phyloP scores from a whole-genome alignment of 1,140 invertebrate genomes.

The Tribolium castaneum region DNA sequence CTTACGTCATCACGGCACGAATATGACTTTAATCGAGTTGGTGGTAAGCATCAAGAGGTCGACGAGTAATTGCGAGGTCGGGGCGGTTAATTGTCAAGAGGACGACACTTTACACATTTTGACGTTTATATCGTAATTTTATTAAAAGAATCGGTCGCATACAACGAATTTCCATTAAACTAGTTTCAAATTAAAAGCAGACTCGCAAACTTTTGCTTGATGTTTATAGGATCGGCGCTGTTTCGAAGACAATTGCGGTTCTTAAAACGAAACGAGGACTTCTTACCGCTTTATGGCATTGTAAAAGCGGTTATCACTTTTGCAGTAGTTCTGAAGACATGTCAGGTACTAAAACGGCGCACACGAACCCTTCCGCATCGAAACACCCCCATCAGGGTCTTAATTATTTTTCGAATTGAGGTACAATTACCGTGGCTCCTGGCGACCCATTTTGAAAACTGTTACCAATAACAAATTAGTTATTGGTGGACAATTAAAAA shows the following conservation, averaged over 20 bases:
- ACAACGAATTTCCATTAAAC: background rate
- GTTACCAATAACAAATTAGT: too few relatives aligned
- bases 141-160: background rate
- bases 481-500: too few relatives aligned
- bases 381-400: background rate
- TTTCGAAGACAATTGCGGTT: constrained; percentile 8
- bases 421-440: background rate
- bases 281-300: constrained; percentile 14
- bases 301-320: constrained; percentile 30
- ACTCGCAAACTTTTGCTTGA: background rate
- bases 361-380: background rate
- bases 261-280: constrained; percentile 24
- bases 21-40: constrained; percentile 12
- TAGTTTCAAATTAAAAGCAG: background rate
- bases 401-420: background rate
- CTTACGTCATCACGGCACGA: background rate
- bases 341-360: background rate
- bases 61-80: background rate
- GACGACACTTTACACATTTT: background rate
- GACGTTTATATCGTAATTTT: background rate
- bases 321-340: constrained; percentile 22
- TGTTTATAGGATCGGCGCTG: background rate
- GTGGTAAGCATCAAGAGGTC: background rate
- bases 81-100: background rate
- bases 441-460: too few relatives aligned